phyloP scores from a whole-genome alignment of 92 coral and sea anemone genomes.

The Phymanthus crucifer region DNA sequence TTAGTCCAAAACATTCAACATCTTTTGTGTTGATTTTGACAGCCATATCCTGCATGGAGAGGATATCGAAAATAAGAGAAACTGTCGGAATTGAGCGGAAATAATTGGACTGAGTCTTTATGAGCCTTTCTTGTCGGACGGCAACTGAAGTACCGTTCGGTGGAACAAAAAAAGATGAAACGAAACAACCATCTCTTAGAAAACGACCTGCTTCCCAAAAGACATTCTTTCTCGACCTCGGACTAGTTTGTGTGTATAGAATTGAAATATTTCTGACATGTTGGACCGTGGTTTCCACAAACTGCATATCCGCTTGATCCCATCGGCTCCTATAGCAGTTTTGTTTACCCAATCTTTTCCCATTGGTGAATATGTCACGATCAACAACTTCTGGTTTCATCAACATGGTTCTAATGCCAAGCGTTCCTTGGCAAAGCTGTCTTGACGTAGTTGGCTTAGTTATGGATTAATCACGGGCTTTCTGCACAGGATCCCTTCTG shows the following conservation, averaged over 20 bases:
- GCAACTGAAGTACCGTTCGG: not conserved
- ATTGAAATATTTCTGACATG: too few species aligned
- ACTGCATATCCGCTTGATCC: not conserved
- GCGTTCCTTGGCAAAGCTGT: constrained; percentile 35
- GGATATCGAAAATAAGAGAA: constrained; percentile 6
- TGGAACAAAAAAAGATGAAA: not conserved
- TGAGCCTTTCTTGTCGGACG: constrained; percentile 11
- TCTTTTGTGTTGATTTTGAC: constrained; percentile 25
- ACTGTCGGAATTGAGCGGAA: constrained; percentile 11
- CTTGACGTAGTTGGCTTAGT: constrained; percentile 49
- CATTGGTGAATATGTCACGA: not conserved
- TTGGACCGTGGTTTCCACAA: not conserved
- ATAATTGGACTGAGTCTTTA: constrained; percentile 12
- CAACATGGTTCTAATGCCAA: constrained; percentile 31
- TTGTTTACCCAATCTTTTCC: not conserved
- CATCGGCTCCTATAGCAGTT: not conserved
- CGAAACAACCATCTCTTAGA: not conserved
- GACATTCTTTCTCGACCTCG: not conserved
- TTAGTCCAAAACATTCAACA: constrained; percentile 29
- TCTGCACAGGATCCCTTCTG: constrained; percentile 15
- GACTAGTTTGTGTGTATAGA: too few species aligned
- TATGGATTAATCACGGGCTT: constrained; percentile 34
- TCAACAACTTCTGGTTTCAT: not conserved
- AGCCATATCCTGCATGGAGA: constrained; percentile 25
- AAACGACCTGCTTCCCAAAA: not conserved